Base-by-base conservation (phyloP, 2,797 vertebrate species). In the Chiroxiphia lanceolata region DNA sequence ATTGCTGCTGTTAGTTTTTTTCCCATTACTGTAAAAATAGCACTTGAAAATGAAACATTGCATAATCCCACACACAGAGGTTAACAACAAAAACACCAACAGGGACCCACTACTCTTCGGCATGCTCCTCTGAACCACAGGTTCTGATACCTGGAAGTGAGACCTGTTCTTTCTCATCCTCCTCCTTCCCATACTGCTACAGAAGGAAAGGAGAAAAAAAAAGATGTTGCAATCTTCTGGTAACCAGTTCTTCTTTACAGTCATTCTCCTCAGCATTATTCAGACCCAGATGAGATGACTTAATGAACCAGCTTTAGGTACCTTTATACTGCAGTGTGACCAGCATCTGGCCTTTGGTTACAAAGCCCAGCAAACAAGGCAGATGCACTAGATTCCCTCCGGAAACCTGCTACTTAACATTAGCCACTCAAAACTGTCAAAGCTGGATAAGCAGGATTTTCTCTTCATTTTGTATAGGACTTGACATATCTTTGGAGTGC, bases 21-120 rank as follows among this genome's bases (percentile, higher is more conserved):
- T 54, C 47, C 42, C 68, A 44, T 92, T 94, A 68, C 57, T 78
- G 48, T 77, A 83, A 93, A 89, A 93, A 74, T 57, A 89, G 68
- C 33, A 72, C 40, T 61, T 69, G 60, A 80, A 94, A 95, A 84
- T 57, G 29, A 78, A 93, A 69, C 15, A 13, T 16, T 67, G n/a
- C 22, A 51, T 77, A 26, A 10, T 8, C 3, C 7, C 36, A 0
- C 17, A 3, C 11, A 26, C 8, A 33, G 11, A 76, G 61, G 7
- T 88, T 76, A 93, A 54, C 29, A 81, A 75, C 51, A 67, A 85
- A 77, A 47, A 1, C 33, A 68, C 12, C 23, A 72, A 20, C 13
- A 75, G 34, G 31, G 91, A 47, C 16, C 8, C 21, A 45, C 54
- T 83, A 11, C 15, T 79, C 47, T 42, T 31, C 27, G 44, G 11